A percentile compares a stretch with the other conserved stretches of the same genome.
phyloP scores from a whole-genome alignment of 2,888 invertebrate species.

The Tridacna gigas region DNA sequence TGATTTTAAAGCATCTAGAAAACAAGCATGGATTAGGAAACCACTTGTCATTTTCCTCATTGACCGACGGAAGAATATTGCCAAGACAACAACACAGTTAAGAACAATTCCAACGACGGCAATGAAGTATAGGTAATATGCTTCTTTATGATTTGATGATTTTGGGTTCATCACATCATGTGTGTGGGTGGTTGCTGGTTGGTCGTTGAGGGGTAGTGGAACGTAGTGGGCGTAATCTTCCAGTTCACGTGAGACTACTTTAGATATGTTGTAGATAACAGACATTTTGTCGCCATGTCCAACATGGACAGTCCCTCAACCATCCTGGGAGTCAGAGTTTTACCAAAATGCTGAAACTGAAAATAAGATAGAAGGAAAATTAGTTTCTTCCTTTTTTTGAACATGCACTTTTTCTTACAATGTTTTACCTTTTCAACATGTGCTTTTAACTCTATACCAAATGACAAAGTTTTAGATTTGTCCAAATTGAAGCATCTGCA shows the following conservation, averaged over 20 bases:
- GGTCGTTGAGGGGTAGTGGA: constrained; percentile 39
- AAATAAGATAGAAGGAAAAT: constrained; percentile 1
- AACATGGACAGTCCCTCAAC: constrained; percentile 5
- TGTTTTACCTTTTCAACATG: neutral
- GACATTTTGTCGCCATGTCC: constrained; percentile 35
- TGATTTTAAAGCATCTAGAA: constrained; percentile 83
- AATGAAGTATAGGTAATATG: constrained; percentile 82
- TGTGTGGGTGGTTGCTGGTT: constrained; percentile 26
- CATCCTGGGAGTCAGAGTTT: constrained; percentile 24
- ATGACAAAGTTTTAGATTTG: neutral
- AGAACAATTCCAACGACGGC: constrained; percentile 81
- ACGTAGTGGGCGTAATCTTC: constrained; percentile 32
- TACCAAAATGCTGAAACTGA: neutral
- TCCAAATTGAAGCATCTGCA: constrained; percentile 5
- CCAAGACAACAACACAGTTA: constrained; percentile 80
- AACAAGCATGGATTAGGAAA: constrained; percentile 83
- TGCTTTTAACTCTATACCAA: neutral
- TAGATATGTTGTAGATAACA: constrained; percentile 27
- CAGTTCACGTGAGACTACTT: constrained; percentile 25
- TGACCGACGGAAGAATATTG: constrained; percentile 76
- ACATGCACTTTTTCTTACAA: neutral
- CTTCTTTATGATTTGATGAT: constrained; percentile 76
- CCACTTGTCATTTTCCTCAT: constrained; percentile 83
- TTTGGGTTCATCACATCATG: constrained; percentile 63
- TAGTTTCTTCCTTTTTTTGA: neutral